Evolutionary conservation across 2,113 vertebrate species (phyloP).

Genomic region (Dicerorhinus sumatrensis): DNA sequence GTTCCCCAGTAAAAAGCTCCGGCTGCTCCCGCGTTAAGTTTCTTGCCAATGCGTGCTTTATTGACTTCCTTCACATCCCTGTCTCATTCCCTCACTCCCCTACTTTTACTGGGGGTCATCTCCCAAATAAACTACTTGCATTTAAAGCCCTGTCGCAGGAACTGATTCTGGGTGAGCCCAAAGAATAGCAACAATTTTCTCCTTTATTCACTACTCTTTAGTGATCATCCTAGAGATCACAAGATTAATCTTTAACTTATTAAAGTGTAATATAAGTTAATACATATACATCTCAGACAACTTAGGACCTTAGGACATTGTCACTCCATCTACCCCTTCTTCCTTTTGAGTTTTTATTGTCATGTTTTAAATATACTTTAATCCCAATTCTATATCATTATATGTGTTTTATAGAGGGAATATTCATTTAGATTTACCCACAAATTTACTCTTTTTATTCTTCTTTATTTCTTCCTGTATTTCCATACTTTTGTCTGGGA

Average conservation of each 20-base stretch:
- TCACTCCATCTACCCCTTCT: background rate
- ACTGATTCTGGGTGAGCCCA: background rate
- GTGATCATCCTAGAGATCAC: background rate
- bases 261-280: background rate
- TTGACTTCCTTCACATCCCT: background rate
- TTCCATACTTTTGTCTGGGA: background rate
- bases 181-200: background rate
- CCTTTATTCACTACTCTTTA: background rate
- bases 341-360: background rate
- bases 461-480: background rate
- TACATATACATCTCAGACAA: background rate
- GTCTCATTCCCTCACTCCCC: rapidly evolving
- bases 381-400: background rate
- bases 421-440: background rate
- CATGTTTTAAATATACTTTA: background rate
- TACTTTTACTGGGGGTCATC: background rate
- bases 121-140: background rate
- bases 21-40: background rate
- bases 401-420: background rate
- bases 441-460: background rate
- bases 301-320: background rate
- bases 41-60: background rate
- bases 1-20: background rate
- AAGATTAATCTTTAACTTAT: background rate
- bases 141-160: background rate